Conservation (phyloP, 1,140 invertebrate species). For the Nymphalis io region DNA sequence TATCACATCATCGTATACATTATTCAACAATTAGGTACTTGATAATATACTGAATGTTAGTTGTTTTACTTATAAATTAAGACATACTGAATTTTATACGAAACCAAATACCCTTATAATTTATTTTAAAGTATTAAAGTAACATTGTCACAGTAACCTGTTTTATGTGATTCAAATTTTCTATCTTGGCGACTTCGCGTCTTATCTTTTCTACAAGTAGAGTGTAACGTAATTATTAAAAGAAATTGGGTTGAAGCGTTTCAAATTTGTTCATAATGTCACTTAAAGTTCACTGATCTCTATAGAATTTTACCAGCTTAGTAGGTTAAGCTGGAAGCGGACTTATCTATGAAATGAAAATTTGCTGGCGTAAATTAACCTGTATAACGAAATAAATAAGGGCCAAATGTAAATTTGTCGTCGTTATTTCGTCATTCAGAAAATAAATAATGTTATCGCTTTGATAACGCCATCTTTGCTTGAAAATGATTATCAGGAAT, state of each 20-base stretch:
- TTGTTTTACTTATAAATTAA: no score
- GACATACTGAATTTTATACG: no score
- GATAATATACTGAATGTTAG: no score
- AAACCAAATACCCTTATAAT: background rate
- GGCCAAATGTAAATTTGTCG: background rate
- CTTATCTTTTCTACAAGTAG: conserved; percentile 47
- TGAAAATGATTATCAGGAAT: background rate
- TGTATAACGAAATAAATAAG: background rate
- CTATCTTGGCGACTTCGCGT: conserved; percentile 23
- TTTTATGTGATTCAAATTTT: conserved; percentile 20
- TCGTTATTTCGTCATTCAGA: background rate
- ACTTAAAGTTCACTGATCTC: conserved; percentile 49
- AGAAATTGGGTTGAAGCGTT: conserved; percentile 67
- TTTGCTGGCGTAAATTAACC: background rate
- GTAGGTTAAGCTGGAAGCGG: background rate
- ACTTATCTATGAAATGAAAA: background rate
- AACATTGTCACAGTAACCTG: conserved; percentile 13
- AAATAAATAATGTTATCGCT: conserved; percentile 22
- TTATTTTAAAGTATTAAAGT: background rate
- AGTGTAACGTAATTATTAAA: conserved; percentile 67
- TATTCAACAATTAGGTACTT: no score
- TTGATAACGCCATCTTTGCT: conserved; percentile 20
- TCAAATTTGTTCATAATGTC: conserved; percentile 45
- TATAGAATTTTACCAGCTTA: conserved; percentile 16
- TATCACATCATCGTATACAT: no score